Conservation (phyloP, 2,797 vertebrate species). For the Buphagus erythrorhynchus region DNA sequence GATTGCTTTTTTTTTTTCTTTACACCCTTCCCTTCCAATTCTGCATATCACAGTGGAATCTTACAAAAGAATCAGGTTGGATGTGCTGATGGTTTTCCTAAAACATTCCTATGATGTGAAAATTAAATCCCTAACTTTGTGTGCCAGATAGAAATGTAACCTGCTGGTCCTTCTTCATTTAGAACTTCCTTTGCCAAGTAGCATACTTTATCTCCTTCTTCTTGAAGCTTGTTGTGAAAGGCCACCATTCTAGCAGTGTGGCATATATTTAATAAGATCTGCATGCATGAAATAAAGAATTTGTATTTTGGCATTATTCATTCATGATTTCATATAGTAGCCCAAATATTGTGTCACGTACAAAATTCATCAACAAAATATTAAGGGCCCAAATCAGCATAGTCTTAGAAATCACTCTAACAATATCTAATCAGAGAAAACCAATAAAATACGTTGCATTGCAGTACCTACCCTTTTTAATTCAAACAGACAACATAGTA, state of each 20-base stretch:
- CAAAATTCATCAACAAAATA: background rate
- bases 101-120: background rate
- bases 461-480: background rate
- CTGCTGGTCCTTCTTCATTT: background rate
- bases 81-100: background rate
- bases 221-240: background rate
- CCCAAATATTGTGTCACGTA: background rate
- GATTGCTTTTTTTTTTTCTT: background rate
- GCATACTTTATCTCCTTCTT: background rate
- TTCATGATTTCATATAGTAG: background rate
- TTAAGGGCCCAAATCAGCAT: background rate
- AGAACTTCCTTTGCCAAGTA: background rate
- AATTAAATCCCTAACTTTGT: background rate
- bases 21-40: background rate
- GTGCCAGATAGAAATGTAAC: background rate
- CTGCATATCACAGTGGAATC: background rate
- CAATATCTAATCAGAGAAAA: background rate
- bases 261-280: background rate
- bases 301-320: background rate
- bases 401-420: background rate
- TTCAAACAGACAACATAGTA: background rate
- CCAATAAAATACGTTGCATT: background rate
- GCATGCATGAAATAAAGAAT: background rate
- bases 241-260: background rate
- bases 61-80: background rate